These are phyloP conservation scores for Plusia festucae DNA, from an alignment of 2,888 invertebrate species.

Conservation along the genomic window DNA sequence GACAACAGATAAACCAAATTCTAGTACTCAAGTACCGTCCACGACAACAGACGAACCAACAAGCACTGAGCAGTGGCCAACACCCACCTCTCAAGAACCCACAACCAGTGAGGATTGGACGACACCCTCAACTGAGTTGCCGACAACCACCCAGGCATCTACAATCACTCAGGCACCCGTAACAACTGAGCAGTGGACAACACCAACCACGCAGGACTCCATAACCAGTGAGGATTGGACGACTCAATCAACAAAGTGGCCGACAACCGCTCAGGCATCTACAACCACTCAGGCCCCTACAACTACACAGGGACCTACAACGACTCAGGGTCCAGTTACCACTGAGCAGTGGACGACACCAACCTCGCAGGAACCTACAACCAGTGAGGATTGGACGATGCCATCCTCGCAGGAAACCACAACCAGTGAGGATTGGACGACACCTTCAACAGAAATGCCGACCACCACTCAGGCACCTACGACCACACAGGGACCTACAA, in stretches of 20 bases:
- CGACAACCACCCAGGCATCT: slow-evolving; percentile 5
- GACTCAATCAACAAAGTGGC: background rate
- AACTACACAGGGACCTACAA: too few species aligned
- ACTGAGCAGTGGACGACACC: too few species aligned
- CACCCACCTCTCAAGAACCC: too few species aligned
- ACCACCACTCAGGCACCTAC: background rate
- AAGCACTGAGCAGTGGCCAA: too few species aligned
- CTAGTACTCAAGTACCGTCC: slow-evolving; percentile 3
- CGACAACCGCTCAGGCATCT: background rate
- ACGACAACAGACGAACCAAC: background rate
- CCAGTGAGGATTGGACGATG: too few species aligned
- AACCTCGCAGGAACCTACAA: too few species aligned
- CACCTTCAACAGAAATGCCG: background rate
- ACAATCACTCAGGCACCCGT: background rate
- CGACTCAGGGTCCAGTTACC: too few species aligned
- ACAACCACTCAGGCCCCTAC: too few species aligned
- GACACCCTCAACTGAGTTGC: background rate
- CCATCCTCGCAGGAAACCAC: too few species aligned
- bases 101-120: too few species aligned
- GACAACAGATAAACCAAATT: background rate
- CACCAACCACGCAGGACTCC: slow-evolving; percentile 19
- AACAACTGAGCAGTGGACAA: slow-evolving; percentile 6
- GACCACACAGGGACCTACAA: slow-evolving; percentile 4
- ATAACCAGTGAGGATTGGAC: background rate
- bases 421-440: background rate